Conservation (phyloP, 92 coral and sea anemone genomes). For the Chrysogorgia sp. region DNA sequence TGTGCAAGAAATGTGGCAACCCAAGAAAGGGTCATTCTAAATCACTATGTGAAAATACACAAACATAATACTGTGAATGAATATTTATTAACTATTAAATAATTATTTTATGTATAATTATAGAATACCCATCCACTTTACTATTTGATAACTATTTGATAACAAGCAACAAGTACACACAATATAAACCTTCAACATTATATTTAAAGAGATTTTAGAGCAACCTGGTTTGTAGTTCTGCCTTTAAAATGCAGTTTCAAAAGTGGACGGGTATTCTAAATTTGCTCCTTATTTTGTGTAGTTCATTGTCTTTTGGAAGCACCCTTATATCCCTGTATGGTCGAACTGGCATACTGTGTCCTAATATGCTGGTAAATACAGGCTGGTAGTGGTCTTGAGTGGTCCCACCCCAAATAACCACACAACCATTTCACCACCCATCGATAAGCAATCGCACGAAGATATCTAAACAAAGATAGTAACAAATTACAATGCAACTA, state of each 20-base stretch:
- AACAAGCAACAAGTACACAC: no score
- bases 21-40: constrained; percentile 24
- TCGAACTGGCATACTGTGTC: constrained; percentile 4
- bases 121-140: no score
- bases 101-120: no score
- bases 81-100: no score
- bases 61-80: neutral
- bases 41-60: constrained; percentile 13
- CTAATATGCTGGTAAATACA: constrained; percentile 62
- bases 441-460: constrained; percentile 31
- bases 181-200: no score
- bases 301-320: neutral
- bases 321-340: neutral
- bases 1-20: constrained; percentile 14
- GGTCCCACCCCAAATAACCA: constrained; percentile 53
- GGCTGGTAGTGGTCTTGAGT: constrained; percentile 59
- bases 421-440: constrained; percentile 28
- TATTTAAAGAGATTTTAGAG: no score
- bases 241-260: no score
- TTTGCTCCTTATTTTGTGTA: no score
- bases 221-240: no score
- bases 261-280: no score
- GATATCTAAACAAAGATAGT: neutral
- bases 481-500: no score
- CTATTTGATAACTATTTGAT: no score